Conservation (phyloP, 2,797 vertebrate genomes). For the Darevskia mixta region DNA sequence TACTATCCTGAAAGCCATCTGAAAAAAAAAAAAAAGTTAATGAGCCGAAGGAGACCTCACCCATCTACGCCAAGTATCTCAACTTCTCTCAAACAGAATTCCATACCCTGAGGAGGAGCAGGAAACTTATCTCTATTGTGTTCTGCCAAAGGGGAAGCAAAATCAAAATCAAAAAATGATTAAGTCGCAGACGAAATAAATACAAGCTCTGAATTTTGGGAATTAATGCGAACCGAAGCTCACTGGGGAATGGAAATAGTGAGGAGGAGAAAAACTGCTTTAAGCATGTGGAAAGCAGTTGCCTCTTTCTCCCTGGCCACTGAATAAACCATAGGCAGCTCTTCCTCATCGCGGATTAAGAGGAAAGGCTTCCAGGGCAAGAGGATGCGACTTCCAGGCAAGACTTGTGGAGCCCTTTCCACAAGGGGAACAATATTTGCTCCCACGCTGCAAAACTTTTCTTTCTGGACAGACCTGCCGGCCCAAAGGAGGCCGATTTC, state of each 20-base stretch:
- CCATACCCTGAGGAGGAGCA: neutral
- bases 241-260: neutral
- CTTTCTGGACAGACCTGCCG: neutral
- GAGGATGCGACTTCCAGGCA: neutral
- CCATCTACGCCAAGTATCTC: constrained; percentile 38
- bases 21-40: constrained; percentile 43
- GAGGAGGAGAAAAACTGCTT: neutral
- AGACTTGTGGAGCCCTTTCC: neutral
- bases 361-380: neutral
- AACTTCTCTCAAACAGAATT: constrained; percentile 33
- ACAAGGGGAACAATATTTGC: neutral
- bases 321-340: neutral
- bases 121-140: constrained; percentile 49
- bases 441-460: neutral
- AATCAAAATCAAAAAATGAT: neutral
- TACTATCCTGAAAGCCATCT: constrained; percentile 70
- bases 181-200: neutral
- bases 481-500: neutral
- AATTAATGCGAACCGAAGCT: neutral
- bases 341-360: neutral
- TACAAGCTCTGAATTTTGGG: neutral
- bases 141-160: neutral
- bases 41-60: constrained; percentile 47
- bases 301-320: neutral
- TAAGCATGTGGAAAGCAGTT: neutral